Evolutionary conservation across 2,797 vertebrate species (phyloP), one percentile per base, ranked within the genome.

Genomic region (Leucoraja ocellata): DNA sequence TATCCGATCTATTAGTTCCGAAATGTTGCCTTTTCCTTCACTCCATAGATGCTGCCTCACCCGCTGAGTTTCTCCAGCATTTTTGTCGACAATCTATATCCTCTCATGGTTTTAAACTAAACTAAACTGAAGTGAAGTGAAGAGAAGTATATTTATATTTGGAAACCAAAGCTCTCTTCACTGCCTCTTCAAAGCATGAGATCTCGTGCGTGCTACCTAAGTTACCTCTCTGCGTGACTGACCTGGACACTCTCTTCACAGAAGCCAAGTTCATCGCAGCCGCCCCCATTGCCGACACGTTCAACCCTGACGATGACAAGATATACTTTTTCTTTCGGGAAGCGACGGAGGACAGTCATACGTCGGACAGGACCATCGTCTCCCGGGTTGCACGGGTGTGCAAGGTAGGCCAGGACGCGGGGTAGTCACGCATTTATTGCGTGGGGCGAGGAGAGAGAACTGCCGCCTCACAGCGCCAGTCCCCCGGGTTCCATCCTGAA

Each of bases 261-360:
- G 99, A 99, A 96, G 98, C 97, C 1, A 98, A 97, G 96, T 99
- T 99, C 96, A 97, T 99, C 95, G 97, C 97, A 78, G 98, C 98
- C 93, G 98, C 98, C 95, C 96, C 98, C 93, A 98, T 99, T 68
- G 96, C 98, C 1, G 99, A 99, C 95, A 99, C 99, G 80, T 98
- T 98, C 95, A 99, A 99, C 94, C 98, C 98, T 91, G 98, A 99
- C 88, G 99, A 99, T 93, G 99, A 99, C 94, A 99, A 99, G 96
- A 98, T 99, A 94, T 99, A 99, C 96, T 99, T 99, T 95, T 99
- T 99, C 96, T 99, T 99, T 95, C 98, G 98, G 9, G 99, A 99
- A 96, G 97, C 97, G 93, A 98, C 98, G 7, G 98, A 97, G 95
- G 98, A 99, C 93, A 97, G 98, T 88, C 97, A 96, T 93, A 96